These are phyloP conservation scores for Pardosa pseudoannulata DNA, from an alignment of 2,888 invertebrate species.

Conservation along the genomic window DNA sequence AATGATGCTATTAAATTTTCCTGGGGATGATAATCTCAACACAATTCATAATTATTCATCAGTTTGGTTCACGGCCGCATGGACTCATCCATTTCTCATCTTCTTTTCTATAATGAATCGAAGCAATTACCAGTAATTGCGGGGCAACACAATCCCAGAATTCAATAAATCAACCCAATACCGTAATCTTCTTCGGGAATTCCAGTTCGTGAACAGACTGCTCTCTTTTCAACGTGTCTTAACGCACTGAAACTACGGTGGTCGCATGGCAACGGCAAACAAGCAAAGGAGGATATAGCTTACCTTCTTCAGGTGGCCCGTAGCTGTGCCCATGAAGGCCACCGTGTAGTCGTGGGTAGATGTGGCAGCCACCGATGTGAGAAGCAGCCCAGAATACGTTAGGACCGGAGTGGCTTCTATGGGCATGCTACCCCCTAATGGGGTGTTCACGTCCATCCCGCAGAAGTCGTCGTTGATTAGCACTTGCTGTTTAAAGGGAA, in stretches of 20 bases:
- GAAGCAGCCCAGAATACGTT: conserved; percentile 85
- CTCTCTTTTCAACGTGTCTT: neutral
- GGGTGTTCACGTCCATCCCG: conserved; percentile 96
- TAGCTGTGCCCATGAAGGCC: conserved; percentile 94
- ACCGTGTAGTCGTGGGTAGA: conserved; percentile 97
- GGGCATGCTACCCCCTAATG: conserved; percentile 93
- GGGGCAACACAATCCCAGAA: neutral
- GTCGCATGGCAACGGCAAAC: conserved; percentile 6
- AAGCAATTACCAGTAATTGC: conserved; percentile 3
- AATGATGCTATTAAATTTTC: neutral
- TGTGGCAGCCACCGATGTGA: conserved; percentile 96
- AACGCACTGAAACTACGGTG: neutral
- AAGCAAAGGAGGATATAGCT: conserved; percentile 47
- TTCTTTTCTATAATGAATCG: conserved; percentile 1
- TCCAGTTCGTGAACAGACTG: neutral
- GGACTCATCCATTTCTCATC: neutral
- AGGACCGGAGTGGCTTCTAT: conserved; percentile 91
- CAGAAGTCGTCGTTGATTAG: conserved; percentile 97
- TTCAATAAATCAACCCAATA: conserved; percentile 3
- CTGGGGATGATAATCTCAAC: neutral
- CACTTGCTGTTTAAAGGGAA: conserved; percentile 85
- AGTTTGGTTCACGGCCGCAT: neutral
- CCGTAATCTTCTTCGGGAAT: conserved; percentile 3
- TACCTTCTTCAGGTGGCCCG: conserved; percentile 95
- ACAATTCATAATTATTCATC: neutral